Evolutionary conservation across 2,113 vertebrate genomes (phyloP).

Genomic region (Corythornis madagascariensis): DNA sequence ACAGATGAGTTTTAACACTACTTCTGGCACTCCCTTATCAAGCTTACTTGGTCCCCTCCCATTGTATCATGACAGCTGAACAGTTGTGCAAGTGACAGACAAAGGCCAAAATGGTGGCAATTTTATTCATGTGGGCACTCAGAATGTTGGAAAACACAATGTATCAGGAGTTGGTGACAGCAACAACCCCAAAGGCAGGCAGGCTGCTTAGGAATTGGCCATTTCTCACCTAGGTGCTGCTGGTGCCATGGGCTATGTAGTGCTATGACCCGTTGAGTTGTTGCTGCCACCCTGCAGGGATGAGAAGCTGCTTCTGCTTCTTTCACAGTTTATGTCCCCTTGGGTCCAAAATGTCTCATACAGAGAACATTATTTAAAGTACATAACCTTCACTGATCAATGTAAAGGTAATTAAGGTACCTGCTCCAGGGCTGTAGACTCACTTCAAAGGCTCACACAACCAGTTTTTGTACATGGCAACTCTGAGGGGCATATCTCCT

Average conservation of each 20-base stretch:
- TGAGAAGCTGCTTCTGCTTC: neutral
- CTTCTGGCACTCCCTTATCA: neutral
- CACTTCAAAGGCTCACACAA: neutral
- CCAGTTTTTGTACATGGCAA: neutral
- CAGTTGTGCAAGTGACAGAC: neutral
- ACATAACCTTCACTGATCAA: neutral
- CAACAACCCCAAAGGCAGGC: neutral
- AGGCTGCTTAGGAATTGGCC: neutral
- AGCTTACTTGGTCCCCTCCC: neutral
- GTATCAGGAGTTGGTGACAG: neutral
- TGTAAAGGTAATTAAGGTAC: neutral
- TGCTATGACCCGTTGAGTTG: neutral
- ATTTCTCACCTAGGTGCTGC: neutral
- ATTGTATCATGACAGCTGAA: neutral
- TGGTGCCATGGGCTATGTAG: neutral
- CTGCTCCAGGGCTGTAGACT: neutral
- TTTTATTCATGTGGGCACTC: neutral
- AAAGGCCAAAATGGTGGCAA: fast-evolving
- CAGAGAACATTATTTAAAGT: neutral
- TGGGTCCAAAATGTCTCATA: neutral
- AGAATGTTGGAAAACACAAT: neutral
- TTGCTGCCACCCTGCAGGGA: neutral
- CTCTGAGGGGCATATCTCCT: neutral
- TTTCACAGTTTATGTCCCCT: neutral
- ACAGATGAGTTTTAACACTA: neutral